Evolutionary conservation across 1,140 invertebrate genomes (phyloP).

Genomic region (Anastrepha obliqua): DNA sequence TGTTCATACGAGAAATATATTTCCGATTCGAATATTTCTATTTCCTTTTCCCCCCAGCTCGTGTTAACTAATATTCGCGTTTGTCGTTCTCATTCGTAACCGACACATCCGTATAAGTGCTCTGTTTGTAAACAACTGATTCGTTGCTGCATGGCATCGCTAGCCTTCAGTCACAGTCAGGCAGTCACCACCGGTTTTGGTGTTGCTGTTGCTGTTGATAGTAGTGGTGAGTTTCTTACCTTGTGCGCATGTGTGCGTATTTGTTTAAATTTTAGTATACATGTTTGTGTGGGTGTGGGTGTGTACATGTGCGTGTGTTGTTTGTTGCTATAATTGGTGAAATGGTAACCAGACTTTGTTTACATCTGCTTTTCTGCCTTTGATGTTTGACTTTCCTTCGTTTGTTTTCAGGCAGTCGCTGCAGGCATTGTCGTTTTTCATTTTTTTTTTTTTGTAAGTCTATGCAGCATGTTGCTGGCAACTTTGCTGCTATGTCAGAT

Average conservation of each 20-base stretch:
- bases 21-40: not conserved
- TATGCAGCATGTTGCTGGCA: constrained; percentile 6
- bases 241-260: constrained; percentile 43
- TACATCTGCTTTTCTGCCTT: constrained; percentile 33
- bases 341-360: constrained; percentile 44
- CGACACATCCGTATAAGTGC: constrained; percentile 54
- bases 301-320: not conserved
- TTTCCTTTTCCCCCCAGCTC: constrained; percentile 21
- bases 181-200: constrained; percentile 37
- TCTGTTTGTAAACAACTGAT: constrained; percentile 59
- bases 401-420: not conserved
- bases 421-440: not conserved
- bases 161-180: not conserved
- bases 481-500: not conserved
- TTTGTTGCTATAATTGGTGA: constrained; percentile 40
- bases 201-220: constrained; percentile 41
- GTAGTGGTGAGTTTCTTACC: constrained; percentile 32
- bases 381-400: constrained; percentile 27
- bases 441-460: not conserved
- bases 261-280: constrained; percentile 18
- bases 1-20: not conserved
- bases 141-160: constrained; percentile 46
- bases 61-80: not conserved
- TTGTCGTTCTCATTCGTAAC: constrained; percentile 20
- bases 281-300: not conserved